These are phyloP conservation scores for Pocillopora damicornis DNA, from an alignment of 64 coral and sea anemone species.

Conservation along the genomic window DNA sequence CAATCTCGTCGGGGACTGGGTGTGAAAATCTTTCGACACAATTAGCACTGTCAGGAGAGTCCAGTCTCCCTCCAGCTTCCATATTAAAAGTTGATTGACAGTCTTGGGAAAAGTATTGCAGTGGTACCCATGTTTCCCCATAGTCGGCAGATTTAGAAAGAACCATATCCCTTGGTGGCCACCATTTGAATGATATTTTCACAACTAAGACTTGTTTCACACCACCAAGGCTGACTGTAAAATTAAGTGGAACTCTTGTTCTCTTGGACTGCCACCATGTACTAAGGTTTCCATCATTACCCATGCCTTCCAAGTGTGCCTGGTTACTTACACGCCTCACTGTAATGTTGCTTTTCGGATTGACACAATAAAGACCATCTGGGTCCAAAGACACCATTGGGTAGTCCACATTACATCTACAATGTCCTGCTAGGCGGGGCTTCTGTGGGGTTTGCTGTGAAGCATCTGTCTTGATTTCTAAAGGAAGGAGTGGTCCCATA, in stretches of 20 bases:
- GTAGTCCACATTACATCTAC: constrained; percentile 15
- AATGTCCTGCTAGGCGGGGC: constrained; percentile 3
- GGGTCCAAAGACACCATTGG: background rate
- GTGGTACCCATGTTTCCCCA: constrained; percentile 16
- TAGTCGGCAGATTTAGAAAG: constrained; percentile 33
- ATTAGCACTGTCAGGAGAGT: constrained; percentile 6
- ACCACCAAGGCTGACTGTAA: constrained; percentile 9
- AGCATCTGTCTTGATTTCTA: background rate
- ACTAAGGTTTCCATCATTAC: constrained; percentile 14
- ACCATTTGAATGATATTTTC: constrained; percentile 18
- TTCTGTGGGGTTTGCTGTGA: background rate
- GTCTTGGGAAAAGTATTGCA: constrained; percentile 18
- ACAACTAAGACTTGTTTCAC: constrained; percentile 24
- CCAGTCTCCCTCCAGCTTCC: constrained; percentile 6
- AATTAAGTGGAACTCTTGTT: background rate
- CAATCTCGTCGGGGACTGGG: constrained; percentile 13
- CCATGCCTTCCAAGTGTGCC: background rate
- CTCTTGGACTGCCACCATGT: constrained; percentile 35
- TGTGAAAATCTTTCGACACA: constrained; percentile 53
- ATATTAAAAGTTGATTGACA: constrained; percentile 20
- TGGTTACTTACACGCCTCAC: background rate
- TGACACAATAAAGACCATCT: constrained; percentile 11
- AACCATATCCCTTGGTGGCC: constrained; percentile 3
- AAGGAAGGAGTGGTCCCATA: constrained; percentile 9
- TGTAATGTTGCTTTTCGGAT: constrained; percentile 14